A percentile compares a stretch with the other conserved stretches of the same genome.
These are phyloP conservation scores for Antitype chi DNA, from an alignment of 2,888 invertebrate species.

Conservation along the genomic window DNA sequence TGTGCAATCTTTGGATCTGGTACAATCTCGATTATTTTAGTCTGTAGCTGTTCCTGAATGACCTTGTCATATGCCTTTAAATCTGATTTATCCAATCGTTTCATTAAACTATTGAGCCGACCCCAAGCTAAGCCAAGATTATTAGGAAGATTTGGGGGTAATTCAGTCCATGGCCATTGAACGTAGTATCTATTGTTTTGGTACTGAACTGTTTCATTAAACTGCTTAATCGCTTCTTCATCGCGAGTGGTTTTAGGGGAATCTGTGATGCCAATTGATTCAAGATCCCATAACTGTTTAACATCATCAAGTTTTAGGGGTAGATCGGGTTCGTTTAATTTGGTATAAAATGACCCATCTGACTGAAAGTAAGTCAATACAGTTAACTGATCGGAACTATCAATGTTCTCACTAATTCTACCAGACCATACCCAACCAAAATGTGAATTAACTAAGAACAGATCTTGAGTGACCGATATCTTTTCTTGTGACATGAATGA, in stretches of 20 bases:
- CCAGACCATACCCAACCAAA: too few relatives aligned
- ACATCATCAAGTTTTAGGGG: conserved; percentile 13
- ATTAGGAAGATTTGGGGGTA: conserved; percentile 1
- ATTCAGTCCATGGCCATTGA: conserved; percentile 11
- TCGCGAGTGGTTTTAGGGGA: conserved; percentile 20
- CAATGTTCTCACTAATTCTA: too few relatives aligned
- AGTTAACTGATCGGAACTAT: too few relatives aligned
- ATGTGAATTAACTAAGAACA: too few relatives aligned
- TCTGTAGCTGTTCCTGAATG: conserved; percentile 10
- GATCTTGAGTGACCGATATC: too few relatives aligned
- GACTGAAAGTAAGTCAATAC: too few relatives aligned
- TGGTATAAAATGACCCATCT: too few relatives aligned
- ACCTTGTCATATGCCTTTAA: conserved; percentile 14
- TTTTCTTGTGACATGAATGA: too few relatives aligned
- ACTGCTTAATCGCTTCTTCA: conserved; percentile 14
- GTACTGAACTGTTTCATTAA: conserved; percentile 16
- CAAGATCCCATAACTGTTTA: conserved; percentile 22
- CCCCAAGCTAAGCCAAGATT: conserved; percentile 19
- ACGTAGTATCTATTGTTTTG: conserved; percentile 10
- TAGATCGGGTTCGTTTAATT: conserved; percentile 11
- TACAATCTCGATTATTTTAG: not conserved
- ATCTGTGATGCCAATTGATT: conserved; percentile 14
- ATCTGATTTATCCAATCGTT: conserved; percentile 14
- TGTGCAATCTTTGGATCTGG: too few relatives aligned
- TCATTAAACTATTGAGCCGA: conserved; percentile 13